Conservation (phyloP, 2,888 invertebrate species). For the Drosophila anomalipes region DNA sequence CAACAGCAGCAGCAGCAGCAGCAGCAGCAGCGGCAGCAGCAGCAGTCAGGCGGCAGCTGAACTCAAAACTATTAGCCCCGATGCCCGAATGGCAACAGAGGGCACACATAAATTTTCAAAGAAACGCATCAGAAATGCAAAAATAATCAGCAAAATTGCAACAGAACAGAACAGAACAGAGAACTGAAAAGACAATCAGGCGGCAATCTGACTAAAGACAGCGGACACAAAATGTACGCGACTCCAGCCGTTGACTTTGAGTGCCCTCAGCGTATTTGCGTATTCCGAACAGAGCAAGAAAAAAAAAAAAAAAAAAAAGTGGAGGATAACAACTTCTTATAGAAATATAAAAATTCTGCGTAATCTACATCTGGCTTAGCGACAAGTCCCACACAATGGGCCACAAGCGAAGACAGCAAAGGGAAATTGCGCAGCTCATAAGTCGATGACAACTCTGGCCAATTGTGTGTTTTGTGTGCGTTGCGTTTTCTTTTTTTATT, state of each 20-base stretch:
- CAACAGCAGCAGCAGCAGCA: background rate
- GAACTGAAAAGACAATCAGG: conserved; percentile 51
- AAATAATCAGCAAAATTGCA: conserved; percentile 73
- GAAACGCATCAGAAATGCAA: conserved; percentile 78
- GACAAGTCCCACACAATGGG: conserved; percentile 42
- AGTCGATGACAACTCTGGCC: conserved; percentile 8
- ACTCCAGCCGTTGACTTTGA: conserved; percentile 57
- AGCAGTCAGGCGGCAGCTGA: background rate
- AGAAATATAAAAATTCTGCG: conserved; percentile 67
- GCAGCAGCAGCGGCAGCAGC: background rate
- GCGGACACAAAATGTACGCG: conserved; percentile 26
- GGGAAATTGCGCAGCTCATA: conserved; percentile 28
- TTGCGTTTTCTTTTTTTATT: background rate
- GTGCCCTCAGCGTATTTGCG: conserved; percentile 66
- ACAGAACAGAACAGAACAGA: conserved; percentile 3
- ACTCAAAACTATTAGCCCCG: conserved; percentile 42
- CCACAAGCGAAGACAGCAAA: conserved; percentile 9
- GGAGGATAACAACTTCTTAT: conserved; percentile 31
- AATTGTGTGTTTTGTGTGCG: conserved; percentile 5
- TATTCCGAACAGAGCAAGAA: conserved; percentile 42
- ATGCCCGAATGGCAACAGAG: conserved; percentile 18
- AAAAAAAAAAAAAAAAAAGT: conserved; percentile 16
- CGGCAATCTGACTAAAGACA: conserved; percentile 45
- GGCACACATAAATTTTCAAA: conserved; percentile 35
- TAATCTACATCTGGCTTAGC: conserved; percentile 76